Base-by-base conservation (phyloP, 2,113 vertebrate genomes). In the Cottus gobio region DNA sequence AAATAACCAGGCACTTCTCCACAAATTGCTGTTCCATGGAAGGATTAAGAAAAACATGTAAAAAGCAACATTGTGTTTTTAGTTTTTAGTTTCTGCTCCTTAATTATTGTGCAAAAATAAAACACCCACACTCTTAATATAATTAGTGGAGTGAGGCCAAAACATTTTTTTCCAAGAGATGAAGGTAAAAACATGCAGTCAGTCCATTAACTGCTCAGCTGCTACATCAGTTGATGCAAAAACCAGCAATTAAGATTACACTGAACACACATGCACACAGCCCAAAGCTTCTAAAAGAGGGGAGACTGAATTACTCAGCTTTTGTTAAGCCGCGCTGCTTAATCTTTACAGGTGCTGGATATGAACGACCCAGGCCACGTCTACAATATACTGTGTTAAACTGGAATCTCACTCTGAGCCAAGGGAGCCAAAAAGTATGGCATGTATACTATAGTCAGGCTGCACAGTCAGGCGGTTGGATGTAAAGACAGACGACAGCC, bases 301-400 rank as follows among this genome's bases (percentile, higher is more conserved):
- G 13, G 52, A 62, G 46, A 62, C 63, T 15, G 67, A 75, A 71
- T 74, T 5, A 70, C 42, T 75, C 36, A 66, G 60, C 66, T 46
- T 70, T 82, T 71, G 64, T 44, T 56, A 66, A 71, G 42, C 75
- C 34, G 42, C 4, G 3, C 34, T 71, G 28, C 31, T 83, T 75
- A 75, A 71, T 82, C 28, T 65, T 46, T 26, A 24, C 28, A 71
- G 54, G 39, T 37, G 26, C 71, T 74, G 42, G 46, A 63, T 2
- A 3, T 52, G 56, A 71, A 80, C 0, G 12, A 70, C 65, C 18
- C 5, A 28, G 42, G 70, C 50, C 60, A 79, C 16, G 2, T 79
- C 4, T 57, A 22, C 28, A 66, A 31, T 44, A 52, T 30, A 46
- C 30, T 12, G 52, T 26, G 34, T 48, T 79, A 48, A 61, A 61